Conservation (phyloP, 2,797 vertebrate genomes). For the Synaphobranchus kaupii region DNA sequence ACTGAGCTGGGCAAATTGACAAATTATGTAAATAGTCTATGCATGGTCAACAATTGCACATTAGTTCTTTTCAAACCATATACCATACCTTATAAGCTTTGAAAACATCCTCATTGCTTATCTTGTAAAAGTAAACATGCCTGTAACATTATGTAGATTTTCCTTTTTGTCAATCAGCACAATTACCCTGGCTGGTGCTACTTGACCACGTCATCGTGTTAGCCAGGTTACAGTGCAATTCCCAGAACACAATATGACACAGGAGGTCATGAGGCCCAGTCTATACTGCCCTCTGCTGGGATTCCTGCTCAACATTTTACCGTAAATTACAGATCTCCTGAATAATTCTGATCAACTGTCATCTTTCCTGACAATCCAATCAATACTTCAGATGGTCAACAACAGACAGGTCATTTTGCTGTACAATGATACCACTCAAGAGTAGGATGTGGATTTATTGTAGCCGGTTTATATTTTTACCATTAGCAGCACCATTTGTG, state of each 20-base stretch:
- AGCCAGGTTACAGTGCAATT: background rate
- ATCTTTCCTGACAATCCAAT: background rate
- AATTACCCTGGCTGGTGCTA: background rate
- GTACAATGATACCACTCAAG: background rate
- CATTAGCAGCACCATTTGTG: background rate
- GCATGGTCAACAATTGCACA: background rate
- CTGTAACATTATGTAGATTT: background rate
- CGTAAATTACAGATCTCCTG: background rate
- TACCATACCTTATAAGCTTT: background rate
- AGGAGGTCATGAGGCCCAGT: background rate
- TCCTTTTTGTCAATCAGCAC: background rate
- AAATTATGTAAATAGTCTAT: background rate
- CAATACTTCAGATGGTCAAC: background rate
- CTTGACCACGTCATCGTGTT: too few relatives aligned
- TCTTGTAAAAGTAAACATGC: background rate
- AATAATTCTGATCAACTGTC: background rate
- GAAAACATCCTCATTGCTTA: background rate
- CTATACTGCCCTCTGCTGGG: slow-evolving; percentile 31
- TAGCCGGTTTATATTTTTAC: background rate
- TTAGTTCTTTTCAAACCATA: background rate
- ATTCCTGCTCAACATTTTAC: background rate
- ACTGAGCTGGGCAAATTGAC: background rate
- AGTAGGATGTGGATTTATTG: background rate
- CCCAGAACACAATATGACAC: background rate
- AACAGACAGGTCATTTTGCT: background rate